Conservation (phyloP, 2,797 vertebrate species). For the Echeneis naucrates region DNA sequence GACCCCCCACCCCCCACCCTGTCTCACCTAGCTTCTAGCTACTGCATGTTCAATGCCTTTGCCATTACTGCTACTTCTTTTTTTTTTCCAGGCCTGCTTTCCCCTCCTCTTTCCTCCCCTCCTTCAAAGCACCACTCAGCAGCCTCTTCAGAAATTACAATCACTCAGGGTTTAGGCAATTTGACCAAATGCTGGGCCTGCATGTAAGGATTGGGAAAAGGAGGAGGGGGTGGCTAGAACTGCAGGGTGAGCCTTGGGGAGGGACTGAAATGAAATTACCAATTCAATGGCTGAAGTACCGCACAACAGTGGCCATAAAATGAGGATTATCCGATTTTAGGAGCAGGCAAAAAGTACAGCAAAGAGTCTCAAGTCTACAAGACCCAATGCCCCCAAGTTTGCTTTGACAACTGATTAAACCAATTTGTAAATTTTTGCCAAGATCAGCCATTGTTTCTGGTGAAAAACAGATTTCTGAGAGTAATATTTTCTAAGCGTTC, state of each 20-base stretch:
- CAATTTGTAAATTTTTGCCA: constrained; percentile 37
- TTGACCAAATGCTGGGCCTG: constrained; percentile 82
- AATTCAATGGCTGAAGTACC: constrained; percentile 76
- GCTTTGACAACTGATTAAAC: constrained; percentile 45
- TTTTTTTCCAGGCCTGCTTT: constrained; percentile 28
- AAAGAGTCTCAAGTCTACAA: constrained; percentile 54
- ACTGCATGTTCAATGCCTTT: constrained; percentile 75
- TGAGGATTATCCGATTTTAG: constrained; percentile 72
- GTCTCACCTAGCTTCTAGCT: constrained; percentile 67
- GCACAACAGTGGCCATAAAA: constrained; percentile 64
- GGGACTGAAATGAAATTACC: constrained; percentile 79
- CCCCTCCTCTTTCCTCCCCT: constrained; percentile 57
- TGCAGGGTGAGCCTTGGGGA: constrained; percentile 77
- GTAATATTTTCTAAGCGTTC: constrained; percentile 40
- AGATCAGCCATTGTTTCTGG: constrained; percentile 50
- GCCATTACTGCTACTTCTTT: constrained; percentile 64
- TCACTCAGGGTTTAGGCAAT: constrained; percentile 84
- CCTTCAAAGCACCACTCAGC: constrained; percentile 81
- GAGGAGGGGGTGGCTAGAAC: constrained; percentile 78
- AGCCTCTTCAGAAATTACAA: constrained; percentile 85
- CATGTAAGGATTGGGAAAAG: constrained; percentile 80
- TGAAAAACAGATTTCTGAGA: constrained; percentile 47
- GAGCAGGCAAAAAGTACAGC: constrained; percentile 45
- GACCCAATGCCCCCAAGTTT: constrained; percentile 52
- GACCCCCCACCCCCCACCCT: constrained; percentile 50